Conservation (phyloP, 1,140 invertebrate genomes). For the Brachionus plicatilis region DNA sequence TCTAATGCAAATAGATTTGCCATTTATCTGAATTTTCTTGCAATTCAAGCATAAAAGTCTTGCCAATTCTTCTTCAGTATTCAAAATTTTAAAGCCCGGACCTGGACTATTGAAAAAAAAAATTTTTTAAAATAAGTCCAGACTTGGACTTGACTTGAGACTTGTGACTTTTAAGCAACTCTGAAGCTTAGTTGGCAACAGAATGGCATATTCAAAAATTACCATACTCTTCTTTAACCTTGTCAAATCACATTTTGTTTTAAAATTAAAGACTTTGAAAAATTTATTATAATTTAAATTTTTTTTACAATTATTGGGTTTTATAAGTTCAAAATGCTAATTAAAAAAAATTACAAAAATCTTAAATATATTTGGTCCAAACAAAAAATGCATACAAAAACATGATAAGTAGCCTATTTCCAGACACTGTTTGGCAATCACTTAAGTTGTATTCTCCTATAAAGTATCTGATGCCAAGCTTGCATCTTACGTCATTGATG, state of each 20-base stretch:
- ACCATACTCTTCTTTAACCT: no score
- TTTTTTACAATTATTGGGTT: neutral
- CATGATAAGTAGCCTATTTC: neutral
- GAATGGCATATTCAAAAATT: no score
- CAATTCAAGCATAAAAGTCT: no score
- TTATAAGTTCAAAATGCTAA: neutral
- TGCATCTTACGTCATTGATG: slow-evolving; percentile 23
- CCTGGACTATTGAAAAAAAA: no score
- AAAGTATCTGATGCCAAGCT: slow-evolving; percentile 22
- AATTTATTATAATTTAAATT: neutral
- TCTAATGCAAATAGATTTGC: no score
- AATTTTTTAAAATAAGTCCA: no score
- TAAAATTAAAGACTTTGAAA: neutral
- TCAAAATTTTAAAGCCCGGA: no score
- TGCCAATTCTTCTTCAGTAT: no score
- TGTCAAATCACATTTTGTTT: neutral
- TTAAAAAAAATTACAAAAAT: neutral
- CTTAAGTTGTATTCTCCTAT: slow-evolving; percentile 25
- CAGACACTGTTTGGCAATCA: neutral
- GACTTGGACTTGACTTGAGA: no score
- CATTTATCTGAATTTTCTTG: no score
- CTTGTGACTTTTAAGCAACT: no score
- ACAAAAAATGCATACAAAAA: neutral
- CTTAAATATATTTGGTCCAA: neutral
- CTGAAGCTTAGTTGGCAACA: no score